Percentiles rank a stretch among this genome's conserved stretches.
Conservation (phyloP, 2,797 vertebrate species). For the Columba guinea region DNA sequence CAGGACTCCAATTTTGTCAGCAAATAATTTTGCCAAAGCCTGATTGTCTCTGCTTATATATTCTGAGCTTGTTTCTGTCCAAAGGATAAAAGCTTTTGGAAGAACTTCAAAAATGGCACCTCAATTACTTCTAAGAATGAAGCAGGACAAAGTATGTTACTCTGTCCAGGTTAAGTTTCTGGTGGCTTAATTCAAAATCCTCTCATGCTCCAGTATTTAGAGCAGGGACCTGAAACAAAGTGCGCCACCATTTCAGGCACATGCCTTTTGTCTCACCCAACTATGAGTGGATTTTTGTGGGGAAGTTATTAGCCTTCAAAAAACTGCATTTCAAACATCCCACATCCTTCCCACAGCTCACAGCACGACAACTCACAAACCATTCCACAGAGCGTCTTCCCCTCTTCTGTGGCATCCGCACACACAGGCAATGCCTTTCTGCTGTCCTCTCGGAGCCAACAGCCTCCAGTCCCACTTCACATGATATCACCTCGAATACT, state of each 20-base stretch:
- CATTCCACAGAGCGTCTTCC: background rate
- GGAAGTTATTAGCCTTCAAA: background rate
- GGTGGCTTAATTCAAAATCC: background rate
- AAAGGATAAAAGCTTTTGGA: background rate
- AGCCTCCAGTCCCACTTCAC: background rate
- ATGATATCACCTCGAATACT: background rate
- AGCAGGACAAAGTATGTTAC: background rate
- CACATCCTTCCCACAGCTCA: background rate
- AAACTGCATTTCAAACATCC: background rate
- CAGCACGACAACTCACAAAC: accelerated
- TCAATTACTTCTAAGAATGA: background rate
- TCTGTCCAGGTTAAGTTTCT: background rate
- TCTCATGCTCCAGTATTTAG: background rate
- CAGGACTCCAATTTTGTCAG: background rate
- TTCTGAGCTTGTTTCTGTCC: background rate
- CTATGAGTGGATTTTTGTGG: background rate
- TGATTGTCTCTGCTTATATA: background rate
- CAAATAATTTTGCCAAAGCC: background rate
- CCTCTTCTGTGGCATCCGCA: background rate
- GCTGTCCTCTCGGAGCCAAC: background rate
- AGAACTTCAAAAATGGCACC: background rate
- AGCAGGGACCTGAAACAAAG: background rate
- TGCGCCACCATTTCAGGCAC: background rate
- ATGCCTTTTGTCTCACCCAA: background rate
- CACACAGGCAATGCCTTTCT: accelerated